phyloP scores from a whole-genome alignment of 2,113 vertebrate genomes.

The Lonchura striata region DNA sequence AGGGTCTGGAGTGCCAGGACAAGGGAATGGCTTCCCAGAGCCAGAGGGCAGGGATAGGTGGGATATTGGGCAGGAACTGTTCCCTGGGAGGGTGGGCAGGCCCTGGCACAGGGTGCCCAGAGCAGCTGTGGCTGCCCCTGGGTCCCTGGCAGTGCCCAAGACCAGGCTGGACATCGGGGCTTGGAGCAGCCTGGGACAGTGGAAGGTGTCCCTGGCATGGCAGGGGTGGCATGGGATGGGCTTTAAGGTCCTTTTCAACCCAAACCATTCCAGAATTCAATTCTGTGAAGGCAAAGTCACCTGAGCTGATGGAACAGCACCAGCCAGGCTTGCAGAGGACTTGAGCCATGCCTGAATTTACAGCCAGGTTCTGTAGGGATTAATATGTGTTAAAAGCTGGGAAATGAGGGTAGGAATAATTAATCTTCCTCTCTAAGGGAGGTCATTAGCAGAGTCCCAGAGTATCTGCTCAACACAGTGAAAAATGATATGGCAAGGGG shows the following conservation, averaged over 20 bases:
- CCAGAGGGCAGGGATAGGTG: neutral
- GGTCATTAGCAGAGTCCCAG: neutral
- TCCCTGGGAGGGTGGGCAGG: neutral
- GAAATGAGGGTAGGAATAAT: neutral
- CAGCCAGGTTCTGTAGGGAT: neutral
- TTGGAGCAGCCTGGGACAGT: neutral
- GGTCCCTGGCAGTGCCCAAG: neutral
- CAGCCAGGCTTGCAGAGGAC: neutral
- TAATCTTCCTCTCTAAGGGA: neutral
- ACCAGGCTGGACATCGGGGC: neutral
- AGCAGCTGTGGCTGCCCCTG: neutral
- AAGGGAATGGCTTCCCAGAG: neutral
- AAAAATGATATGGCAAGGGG: neutral
- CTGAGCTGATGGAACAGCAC: neutral
- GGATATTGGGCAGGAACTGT: neutral
- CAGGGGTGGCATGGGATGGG: accelerated
- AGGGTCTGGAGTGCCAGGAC: neutral
- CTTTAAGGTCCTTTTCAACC: neutral
- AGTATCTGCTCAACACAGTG: neutral
- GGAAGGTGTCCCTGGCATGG: neutral
- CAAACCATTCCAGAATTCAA: neutral
- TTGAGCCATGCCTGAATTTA: neutral
- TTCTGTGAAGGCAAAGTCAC: neutral
- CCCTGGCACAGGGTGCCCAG: neutral
- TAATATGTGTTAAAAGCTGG: neutral